Evolutionary conservation across 2,113 vertebrate genomes (phyloP).

Genomic region (Rhinoptilus africanus): DNA sequence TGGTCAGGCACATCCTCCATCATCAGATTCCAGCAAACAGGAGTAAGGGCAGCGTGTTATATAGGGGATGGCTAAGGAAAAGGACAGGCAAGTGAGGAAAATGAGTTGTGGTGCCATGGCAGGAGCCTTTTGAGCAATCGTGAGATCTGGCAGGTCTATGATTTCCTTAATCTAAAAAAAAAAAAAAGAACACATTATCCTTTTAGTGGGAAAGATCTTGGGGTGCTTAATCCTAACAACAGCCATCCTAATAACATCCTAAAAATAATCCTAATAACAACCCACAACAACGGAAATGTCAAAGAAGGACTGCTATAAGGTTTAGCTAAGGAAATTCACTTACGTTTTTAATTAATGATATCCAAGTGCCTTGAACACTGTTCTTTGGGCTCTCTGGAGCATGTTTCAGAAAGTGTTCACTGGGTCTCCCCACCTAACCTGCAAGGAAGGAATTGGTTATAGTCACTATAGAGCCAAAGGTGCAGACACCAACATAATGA

Average conservation of each 20-base stretch:
- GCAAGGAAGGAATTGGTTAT: not conserved
- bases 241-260: not conserved
- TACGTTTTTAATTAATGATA: not conserved
- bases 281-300: not conserved
- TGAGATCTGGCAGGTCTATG: not conserved
- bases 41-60: not conserved
- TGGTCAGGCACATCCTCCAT: not conserved
- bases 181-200: not conserved
- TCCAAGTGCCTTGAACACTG: not conserved
- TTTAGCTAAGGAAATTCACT: not conserved
- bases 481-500: not conserved
- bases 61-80: not conserved
- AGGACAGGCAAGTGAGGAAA: not conserved
- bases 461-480: not conserved
- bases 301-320: not conserved
- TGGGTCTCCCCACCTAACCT: not conserved
- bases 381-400: not conserved
- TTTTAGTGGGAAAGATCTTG: not conserved
- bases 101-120: not conserved
- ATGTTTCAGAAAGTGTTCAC: not conserved
- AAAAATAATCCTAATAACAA: slow-evolving; percentile 12
- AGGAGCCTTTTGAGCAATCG: not conserved
- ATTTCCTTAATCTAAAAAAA: not conserved
- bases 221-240: not conserved
- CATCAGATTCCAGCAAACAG: not conserved